These are phyloP conservation scores for Morelia viridis DNA, from an alignment of 2,797 vertebrate species.

Conservation along the genomic window DNA sequence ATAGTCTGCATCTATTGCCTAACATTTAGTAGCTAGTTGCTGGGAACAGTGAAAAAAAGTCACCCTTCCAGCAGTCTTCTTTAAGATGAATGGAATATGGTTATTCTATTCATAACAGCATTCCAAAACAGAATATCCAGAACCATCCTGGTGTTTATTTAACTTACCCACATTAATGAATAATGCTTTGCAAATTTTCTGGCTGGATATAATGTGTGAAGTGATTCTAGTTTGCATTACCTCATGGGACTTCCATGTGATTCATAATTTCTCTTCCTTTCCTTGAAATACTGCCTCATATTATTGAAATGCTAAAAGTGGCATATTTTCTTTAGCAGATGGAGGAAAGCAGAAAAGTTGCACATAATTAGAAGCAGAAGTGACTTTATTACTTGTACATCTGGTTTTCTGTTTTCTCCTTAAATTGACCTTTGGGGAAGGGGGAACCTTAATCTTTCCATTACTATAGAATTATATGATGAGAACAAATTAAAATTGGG, in stretches of 20 bases:
- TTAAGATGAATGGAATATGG: not conserved
- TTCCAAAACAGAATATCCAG: not conserved
- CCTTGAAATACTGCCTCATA: slow-evolving; percentile 53
- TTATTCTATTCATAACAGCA: accelerated
- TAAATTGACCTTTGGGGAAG: slow-evolving; percentile 32
- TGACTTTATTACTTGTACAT: slow-evolving; percentile 45
- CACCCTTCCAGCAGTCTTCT: not conserved
- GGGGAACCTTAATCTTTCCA: slow-evolving; percentile 19
- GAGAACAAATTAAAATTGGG: not conserved
- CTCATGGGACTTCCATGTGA: slow-evolving; percentile 53
- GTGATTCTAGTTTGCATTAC: slow-evolving; percentile 53
- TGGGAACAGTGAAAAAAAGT: not conserved
- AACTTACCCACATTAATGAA: slow-evolving; percentile 25
- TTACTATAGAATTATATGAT: not conserved
- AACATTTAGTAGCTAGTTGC: not conserved
- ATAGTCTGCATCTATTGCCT: not conserved
- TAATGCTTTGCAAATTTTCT: slow-evolving; percentile 19
- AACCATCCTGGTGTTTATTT: slow-evolving; percentile 20
- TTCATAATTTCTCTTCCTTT: slow-evolving; percentile 56
- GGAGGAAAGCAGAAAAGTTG: slow-evolving; percentile 23
- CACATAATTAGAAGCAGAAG: slow-evolving; percentile 60
- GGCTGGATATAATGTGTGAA: slow-evolving; percentile 44
- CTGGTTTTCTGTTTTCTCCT: slow-evolving; percentile 36
- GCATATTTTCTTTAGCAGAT: slow-evolving; percentile 59
- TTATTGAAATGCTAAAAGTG: slow-evolving; percentile 57